phyloP scores from a whole-genome alignment of 2,888 invertebrate species.

The Plebejus melissa region DNA sequence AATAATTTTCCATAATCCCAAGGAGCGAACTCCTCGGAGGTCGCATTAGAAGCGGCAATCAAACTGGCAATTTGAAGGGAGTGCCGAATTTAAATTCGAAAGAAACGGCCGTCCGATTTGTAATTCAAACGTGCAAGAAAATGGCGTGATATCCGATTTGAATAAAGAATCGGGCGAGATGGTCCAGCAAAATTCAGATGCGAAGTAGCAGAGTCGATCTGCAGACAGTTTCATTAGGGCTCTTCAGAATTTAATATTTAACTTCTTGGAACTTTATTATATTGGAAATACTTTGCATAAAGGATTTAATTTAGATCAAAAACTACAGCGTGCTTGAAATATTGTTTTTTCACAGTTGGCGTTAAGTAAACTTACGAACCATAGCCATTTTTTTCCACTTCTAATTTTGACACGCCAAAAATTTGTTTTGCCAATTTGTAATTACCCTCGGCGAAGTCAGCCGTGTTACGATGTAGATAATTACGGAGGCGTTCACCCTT shows the following conservation, averaged over 20 bases:
- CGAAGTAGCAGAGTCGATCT: conserved; percentile 30
- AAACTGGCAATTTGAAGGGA: conserved; percentile 69
- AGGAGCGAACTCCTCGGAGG: conserved; percentile 57
- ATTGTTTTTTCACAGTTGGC: neutral
- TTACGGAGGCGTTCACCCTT: conserved; percentile 40
- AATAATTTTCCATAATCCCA: conserved; percentile 51
- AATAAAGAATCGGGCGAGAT: conserved; percentile 53
- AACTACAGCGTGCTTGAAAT: neutral
- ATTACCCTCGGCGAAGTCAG: conserved; percentile 24
- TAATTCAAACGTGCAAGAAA: conserved; percentile 73
- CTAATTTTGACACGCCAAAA: neutral
- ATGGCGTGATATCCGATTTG: conserved; percentile 65
- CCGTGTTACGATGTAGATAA: conserved; percentile 37
- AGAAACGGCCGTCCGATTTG: conserved; percentile 71
- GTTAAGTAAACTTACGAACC: neutral
- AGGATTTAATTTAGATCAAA: neutral
- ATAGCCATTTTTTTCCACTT: neutral
- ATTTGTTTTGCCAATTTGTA: conserved; percentile 7
- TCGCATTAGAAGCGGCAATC: conserved; percentile 71
- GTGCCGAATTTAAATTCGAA: conserved; percentile 64
- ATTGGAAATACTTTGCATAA: conserved; percentile 10
- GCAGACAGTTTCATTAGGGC: conserved; percentile 18
- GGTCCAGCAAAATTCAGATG: conserved; percentile 34
- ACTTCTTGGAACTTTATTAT: conserved; percentile 9
- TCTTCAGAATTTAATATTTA: conserved; percentile 15